Base-by-base conservation (phyloP, 2,888 invertebrate genomes). In the Eilema griseolum region DNA sequence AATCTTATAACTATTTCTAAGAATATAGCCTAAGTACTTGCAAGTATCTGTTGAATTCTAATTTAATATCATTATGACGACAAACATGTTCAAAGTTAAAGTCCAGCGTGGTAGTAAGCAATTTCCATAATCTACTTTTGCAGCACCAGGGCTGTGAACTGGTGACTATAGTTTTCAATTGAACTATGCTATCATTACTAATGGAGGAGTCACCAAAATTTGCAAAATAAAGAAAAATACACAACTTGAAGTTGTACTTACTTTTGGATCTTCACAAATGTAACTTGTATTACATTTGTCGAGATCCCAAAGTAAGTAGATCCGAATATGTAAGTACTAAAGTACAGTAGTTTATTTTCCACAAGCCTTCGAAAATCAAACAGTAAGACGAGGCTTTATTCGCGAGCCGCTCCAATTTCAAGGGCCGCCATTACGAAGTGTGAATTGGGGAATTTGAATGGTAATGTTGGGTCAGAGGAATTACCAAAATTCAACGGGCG, bases 391-490 rank as follows among this genome's bases (percentile, higher is more conserved):
- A 57, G 31, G 52, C 20, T 26, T 59, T 16, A 65, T 56, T 65
- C 65, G 56, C 52, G 52, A 64, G 33, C 14, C 23, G 24, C 57
- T 24, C 11, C 33, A 20, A 33, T 57, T 41, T 65, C 57, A 72
- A 79, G 83, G 77, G 83, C 68, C 82, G 78, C 83, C 82, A 83
- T 81, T 83, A 85, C 78, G n/a, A 74, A 82, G 83, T 88, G 87
- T 84, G 88, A 89, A 88, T 87, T 84, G 85, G 81, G 80, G 67
- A 80, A 84, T 87, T 86, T 77, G 79, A 79, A 87, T 88, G 83
- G 82, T 83, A 88, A 87, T 85, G 74, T 79, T 59, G 81, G 86
- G 81, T 83, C 82, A 83, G 78, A 79, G 67, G 26, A 68, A 69
- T 69, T 69, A 69, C 61, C 33, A n/a, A 52, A 77, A 77, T 83